Evolutionary conservation across 2,113 vertebrate species (phyloP), one percentile per base, ranked within the genome.

Genomic region (Leucopsar rothschildi): DNA sequence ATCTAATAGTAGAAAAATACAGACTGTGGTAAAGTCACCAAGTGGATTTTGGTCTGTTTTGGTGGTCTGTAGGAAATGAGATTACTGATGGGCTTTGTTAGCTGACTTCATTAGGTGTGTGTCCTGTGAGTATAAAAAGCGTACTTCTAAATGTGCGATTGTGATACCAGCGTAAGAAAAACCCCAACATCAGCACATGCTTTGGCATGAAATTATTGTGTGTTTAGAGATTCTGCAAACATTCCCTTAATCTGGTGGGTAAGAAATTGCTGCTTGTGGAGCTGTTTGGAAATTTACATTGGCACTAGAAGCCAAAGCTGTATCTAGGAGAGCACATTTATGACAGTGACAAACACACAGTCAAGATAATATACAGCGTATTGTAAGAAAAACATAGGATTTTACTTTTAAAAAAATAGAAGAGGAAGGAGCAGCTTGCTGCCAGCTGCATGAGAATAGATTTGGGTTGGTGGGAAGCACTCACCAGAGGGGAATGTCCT

Each of bases 41-140:
- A 94, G 42, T 78, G 45, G 35, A 66, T 88, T 89, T 90, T 64
- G 63, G 75, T 92, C 56, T 87, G 64, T 94, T 96, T 85, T 85
- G 66, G 76, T 84, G 56, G 40, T 71, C 27, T 81, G 44, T 64
- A 91, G 63, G 94, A 96, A 94, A 94, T 73, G 37, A 84, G 82
- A 69, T 89, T 89, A 64, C 40, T 94, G 40, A 44, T 90, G 77
- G 65, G 53, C 85, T 92, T 93, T 91, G 45, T 94, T 85, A 86
- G 90, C 56, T 96, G 63, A 40, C 35, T 95, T 94, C 31, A 60
- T 78, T 73, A 73, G 52, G 60, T 40, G 82, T 84, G 20, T 82
- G 63, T 87, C 78, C 56, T 75, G 27, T 70, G 50, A 76, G 29
- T 64, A 78, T 75, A 63, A 72, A 85, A 95, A 47, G 21, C 0